Evolutionary conservation across 1,140 invertebrate species (phyloP).

Genomic region (Ceratosolen fusciceps): DNA sequence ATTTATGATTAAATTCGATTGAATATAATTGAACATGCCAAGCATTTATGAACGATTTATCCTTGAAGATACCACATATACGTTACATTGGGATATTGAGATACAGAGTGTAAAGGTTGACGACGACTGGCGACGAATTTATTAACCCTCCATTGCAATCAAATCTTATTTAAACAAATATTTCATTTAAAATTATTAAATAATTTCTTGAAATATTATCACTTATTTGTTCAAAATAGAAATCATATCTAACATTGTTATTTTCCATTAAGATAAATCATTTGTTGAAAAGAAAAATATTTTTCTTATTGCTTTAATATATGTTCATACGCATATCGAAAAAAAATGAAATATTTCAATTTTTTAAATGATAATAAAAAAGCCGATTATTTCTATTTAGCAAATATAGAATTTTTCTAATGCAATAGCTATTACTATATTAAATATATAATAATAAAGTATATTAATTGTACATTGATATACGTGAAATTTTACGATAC

Average conservation of each 20-base stretch:
- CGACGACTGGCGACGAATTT: not conserved
- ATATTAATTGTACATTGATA: too few species aligned
- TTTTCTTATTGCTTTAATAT: not conserved
- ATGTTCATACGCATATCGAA: too few species aligned
- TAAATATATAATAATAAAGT: too few species aligned
- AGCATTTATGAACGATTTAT: not conserved
- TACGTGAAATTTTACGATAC: too few species aligned
- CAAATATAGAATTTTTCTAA: too few species aligned
- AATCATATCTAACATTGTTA: not conserved
- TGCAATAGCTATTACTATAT: too few species aligned
- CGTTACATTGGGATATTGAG: constrained; percentile 20
- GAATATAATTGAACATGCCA: not conserved
- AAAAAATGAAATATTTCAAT: too few species aligned
- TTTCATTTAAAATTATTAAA: not conserved
- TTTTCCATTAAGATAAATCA: not conserved
- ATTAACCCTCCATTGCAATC: constrained; percentile 1
- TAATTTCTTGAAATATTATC: constrained; percentile 5
- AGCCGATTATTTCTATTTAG: too few species aligned
- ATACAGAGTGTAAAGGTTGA: not conserved
- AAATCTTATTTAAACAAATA: constrained; percentile 1
- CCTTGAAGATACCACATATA: constrained; percentile 5
- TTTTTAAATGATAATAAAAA: too few species aligned
- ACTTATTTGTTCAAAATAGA: not conserved
- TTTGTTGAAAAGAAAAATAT: not conserved
- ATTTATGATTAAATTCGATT: too few species aligned